phyloP scores from a whole-genome alignment of 2,113 vertebrate genomes.

The Muscicapa adusta region DNA sequence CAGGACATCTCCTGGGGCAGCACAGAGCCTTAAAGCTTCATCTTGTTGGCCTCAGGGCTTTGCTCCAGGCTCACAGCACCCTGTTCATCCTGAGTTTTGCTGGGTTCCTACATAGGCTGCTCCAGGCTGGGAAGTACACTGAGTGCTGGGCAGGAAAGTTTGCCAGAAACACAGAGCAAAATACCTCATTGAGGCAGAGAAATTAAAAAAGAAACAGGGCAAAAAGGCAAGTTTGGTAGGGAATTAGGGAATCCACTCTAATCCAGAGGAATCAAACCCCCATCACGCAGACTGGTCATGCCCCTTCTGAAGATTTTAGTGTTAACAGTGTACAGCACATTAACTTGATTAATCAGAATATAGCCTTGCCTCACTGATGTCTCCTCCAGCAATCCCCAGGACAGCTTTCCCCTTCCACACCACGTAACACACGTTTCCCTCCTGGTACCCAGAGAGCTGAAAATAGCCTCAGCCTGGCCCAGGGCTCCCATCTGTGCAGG shows the following conservation, averaged over 20 bases:
- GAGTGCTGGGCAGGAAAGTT: neutral
- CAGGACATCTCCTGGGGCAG: neutral
- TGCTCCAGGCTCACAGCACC: neutral
- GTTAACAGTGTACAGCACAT: neutral
- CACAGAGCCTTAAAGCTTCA: neutral
- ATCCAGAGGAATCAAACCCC: neutral
- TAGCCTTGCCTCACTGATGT: neutral
- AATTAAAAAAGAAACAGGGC: neutral
- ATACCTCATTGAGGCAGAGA: neutral
- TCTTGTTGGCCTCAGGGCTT: neutral
- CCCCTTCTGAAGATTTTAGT: neutral
- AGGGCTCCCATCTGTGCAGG: constrained; percentile 12
- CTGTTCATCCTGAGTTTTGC: neutral
- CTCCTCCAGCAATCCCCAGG: neutral
- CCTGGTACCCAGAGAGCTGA: neutral
- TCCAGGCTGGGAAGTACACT: neutral
- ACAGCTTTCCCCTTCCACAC: neutral
- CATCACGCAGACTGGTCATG: rapidly evolving
- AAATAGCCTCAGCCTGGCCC: neutral
- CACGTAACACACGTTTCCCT: rapidly evolving
- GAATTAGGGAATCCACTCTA: neutral
- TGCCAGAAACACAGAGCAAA: rapidly evolving
- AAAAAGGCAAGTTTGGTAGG: neutral
- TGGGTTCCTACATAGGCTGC: neutral
- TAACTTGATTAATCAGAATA: neutral